Conservation (phyloP, 2,797 vertebrate species). For the Alectoris magna region DNA sequence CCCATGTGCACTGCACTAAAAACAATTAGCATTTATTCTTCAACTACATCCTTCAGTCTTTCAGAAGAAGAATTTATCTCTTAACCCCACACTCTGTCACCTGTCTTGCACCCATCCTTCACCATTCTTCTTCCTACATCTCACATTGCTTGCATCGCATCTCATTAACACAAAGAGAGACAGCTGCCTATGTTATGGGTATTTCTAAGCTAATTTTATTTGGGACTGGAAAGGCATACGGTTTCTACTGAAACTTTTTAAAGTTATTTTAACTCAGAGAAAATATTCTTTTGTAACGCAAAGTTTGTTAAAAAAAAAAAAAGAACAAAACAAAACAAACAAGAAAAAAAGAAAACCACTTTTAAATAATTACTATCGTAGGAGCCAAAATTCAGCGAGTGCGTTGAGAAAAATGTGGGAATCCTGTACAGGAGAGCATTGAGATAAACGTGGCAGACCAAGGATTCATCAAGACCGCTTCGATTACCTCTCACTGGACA, state of each 20-base stretch:
- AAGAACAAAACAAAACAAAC: not conserved
- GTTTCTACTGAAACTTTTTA: not conserved
- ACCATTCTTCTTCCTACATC: accelerated
- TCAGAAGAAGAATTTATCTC: not conserved
- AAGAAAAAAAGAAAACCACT: not conserved
- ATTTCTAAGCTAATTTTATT: conserved; percentile 6
- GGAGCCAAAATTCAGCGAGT: not conserved
- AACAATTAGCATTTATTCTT: not conserved
- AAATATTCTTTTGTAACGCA: not conserved
- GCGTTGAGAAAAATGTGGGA: no score
- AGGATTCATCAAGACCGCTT: no score
- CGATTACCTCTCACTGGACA: no score
- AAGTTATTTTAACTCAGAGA: not conserved
- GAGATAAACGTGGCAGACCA: no score
- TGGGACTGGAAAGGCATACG: not conserved
- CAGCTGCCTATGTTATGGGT: not conserved
- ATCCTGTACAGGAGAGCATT: no score
- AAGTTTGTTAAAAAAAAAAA: not conserved
- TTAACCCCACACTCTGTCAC: not conserved
- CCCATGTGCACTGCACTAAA: accelerated
- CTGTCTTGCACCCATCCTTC: not conserved
- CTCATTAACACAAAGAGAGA: not conserved
- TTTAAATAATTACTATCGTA: not conserved
- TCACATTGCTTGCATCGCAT: not conserved
- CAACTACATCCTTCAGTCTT: not conserved